A percentile compares a stretch with the other conserved stretches of the same genome.
phyloP scores from a whole-genome alignment of 1,140 invertebrate species.

The Drosophila athabasca region DNA sequence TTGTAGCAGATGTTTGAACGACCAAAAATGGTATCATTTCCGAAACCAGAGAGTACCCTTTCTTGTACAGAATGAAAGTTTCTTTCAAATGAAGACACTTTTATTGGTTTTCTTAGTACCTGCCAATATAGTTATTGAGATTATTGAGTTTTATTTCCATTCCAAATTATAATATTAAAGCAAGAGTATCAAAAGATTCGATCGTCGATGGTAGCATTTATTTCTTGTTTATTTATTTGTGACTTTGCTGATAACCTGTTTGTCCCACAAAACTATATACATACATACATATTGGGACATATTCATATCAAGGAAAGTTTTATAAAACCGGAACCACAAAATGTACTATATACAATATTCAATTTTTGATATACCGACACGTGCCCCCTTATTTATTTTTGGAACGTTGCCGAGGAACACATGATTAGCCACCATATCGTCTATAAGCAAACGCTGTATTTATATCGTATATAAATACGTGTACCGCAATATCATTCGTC shows the following conservation, averaged over 20 bases:
- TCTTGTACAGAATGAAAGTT: too few relatives aligned
- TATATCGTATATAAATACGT: constrained; percentile 12
- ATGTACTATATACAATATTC: constrained; percentile 2
- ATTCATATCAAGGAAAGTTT: constrained; percentile 26
- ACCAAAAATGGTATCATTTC: too few relatives aligned
- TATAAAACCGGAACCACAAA: constrained; percentile 52
- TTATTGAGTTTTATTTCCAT: too few relatives aligned
- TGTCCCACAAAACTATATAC: constrained; percentile 5
- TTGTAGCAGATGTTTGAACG: too few relatives aligned
- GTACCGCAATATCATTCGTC: background rate
- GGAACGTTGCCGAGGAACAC: constrained; percentile 27
- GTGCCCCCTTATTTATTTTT: constrained; percentile 67
- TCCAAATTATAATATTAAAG: too few relatives aligned
- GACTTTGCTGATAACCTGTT: constrained; percentile 69
- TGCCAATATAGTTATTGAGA: too few relatives aligned
- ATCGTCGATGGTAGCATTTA: constrained; percentile 20
- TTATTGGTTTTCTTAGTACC: too few relatives aligned
- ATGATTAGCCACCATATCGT: constrained; percentile 42
- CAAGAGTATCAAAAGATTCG: constrained; percentile 9
- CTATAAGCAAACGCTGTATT: constrained; percentile 24
- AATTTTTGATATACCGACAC: constrained; percentile 45
- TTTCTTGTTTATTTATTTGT: constrained; percentile 44
- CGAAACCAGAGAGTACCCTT: too few relatives aligned
- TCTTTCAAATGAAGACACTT: too few relatives aligned
- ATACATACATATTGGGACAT: background rate